phyloP scores from a whole-genome alignment of 1,140 invertebrate genomes.

The Drosophila erecta region DNA sequence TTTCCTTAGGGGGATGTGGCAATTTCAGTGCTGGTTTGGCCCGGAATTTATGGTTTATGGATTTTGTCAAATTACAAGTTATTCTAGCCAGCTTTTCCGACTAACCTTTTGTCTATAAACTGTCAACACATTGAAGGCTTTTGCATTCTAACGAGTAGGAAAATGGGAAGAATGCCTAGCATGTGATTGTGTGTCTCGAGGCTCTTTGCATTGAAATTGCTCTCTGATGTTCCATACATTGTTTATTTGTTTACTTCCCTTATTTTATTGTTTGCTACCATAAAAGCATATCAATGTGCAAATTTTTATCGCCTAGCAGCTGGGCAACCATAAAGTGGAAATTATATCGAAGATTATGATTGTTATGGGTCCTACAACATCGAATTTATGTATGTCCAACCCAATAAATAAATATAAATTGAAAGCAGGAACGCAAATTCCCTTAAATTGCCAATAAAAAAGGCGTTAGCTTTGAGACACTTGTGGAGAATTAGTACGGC shows the following conservation, averaged over 20 bases:
- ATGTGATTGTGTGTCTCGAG: conserved; percentile 35
- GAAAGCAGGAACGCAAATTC: conserved; percentile 47
- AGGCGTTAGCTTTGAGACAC: neutral
- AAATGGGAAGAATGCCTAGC: conserved; percentile 23
- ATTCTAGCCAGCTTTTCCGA: conserved; percentile 11
- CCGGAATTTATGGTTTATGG: conserved; percentile 79
- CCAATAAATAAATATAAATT: conserved; percentile 56
- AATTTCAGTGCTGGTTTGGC: conserved; percentile 64
- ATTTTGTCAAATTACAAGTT: conserved; percentile 78
- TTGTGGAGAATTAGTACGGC: neutral
- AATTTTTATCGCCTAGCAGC: conserved; percentile 57
- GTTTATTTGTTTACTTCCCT: conserved; percentile 69
- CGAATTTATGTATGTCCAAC: conserved; percentile 40
- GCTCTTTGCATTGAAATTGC: conserved; percentile 74
- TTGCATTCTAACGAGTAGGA: conserved; percentile 14
- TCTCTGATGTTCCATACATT: conserved; percentile 67
- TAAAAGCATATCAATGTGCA: conserved; percentile 76
- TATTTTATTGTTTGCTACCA: conserved; percentile 33
- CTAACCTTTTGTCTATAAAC: conserved; percentile 78
- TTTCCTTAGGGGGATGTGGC: conserved; percentile 7
- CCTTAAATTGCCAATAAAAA: conserved; percentile 40
- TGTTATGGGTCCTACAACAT: conserved; percentile 45
- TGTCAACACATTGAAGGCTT: conserved; percentile 67
- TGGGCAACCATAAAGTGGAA: conserved; percentile 67
- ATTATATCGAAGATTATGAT: conserved; percentile 79